Evolutionary conservation across 2,113 vertebrate species (phyloP).

Genomic region (Chaetodon auriga): DNA sequence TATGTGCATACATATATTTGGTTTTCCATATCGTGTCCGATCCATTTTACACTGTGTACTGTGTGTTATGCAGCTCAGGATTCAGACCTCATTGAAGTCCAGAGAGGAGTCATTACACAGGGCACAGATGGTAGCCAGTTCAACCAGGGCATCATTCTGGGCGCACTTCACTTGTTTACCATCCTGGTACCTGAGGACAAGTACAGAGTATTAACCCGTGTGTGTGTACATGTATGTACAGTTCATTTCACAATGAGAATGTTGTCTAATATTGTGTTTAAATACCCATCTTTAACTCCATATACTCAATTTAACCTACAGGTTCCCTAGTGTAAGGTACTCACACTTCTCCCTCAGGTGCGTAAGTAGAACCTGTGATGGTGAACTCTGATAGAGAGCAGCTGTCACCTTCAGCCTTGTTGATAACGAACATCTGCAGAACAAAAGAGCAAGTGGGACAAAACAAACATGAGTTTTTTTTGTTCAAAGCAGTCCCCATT

Average conservation of each 20-base stretch:
- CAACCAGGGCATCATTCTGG: slow-evolving; percentile 92
- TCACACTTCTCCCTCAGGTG: slow-evolving; percentile 97
- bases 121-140: slow-evolving; percentile 97
- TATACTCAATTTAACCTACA: background rate
- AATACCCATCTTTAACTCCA: background rate
- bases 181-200: slow-evolving; percentile 88
- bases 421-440: slow-evolving; percentile 94
- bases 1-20: background rate
- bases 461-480: slow-evolving; percentile 13
- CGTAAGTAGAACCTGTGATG: slow-evolving; percentile 96
- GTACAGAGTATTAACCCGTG: background rate
- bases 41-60: background rate
- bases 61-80: no score
- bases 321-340: slow-evolving; percentile 67
- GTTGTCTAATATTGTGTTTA: background rate
- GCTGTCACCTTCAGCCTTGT: slow-evolving; percentile 90
- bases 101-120: slow-evolving; percentile 98
- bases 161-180: slow-evolving; percentile 89
- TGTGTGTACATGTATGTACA: background rate
- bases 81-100: slow-evolving; percentile 96
- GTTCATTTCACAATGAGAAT: background rate
- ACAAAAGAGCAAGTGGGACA: slow-evolving; percentile 23
- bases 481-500: slow-evolving; percentile 12
- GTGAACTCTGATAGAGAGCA: slow-evolving; percentile 95
- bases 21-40: no score